These are phyloP conservation scores for Salticus scenicus DNA, from an alignment of 2,888 invertebrate species.

Conservation along the genomic window DNA sequence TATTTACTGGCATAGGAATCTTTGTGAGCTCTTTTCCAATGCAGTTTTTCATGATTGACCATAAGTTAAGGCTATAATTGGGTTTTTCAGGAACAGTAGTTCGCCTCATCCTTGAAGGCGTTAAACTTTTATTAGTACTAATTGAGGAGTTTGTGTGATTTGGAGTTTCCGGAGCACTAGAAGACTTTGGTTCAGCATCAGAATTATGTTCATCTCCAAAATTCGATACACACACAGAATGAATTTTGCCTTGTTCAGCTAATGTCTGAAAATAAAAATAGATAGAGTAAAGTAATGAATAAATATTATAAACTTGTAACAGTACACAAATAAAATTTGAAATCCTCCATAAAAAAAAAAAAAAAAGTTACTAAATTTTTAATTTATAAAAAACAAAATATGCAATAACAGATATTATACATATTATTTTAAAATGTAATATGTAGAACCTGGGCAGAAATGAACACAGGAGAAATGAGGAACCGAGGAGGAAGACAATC, in stretches of 20 bases:
- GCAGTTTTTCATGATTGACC: slow-evolving; percentile 99
- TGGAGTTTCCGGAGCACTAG: slow-evolving; percentile 56
- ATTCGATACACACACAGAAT: slow-evolving; percentile 40
- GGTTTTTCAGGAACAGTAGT: slow-evolving; percentile 92
- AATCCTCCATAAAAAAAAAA: too few species aligned
- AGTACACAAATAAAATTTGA: too few species aligned
- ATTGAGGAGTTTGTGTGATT: background rate
- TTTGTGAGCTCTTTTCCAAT: slow-evolving; percentile 99
- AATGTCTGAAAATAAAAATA: slow-evolving; percentile 20
- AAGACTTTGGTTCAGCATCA: slow-evolving; percentile 28
- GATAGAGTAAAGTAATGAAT: background rate
- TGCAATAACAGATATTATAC: too few species aligned
- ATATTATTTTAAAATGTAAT: too few species aligned
- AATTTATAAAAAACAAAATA: too few species aligned
- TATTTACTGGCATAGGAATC: slow-evolving; percentile 96
- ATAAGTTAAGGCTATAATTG: slow-evolving; percentile 94
- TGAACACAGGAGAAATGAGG: too few species aligned
- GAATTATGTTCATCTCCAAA: slow-evolving; percentile 24
- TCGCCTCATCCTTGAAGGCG: slow-evolving; percentile 76
- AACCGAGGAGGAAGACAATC: too few species aligned
- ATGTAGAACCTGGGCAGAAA: too few species aligned
- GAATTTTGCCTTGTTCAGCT: slow-evolving; percentile 50
- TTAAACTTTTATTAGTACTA: background rate
- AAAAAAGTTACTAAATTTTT: too few species aligned
- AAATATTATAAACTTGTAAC: too few species aligned